phyloP scores from a whole-genome alignment of 1,140 invertebrate genomes.

The Drosophila lacteicornis region DNA sequence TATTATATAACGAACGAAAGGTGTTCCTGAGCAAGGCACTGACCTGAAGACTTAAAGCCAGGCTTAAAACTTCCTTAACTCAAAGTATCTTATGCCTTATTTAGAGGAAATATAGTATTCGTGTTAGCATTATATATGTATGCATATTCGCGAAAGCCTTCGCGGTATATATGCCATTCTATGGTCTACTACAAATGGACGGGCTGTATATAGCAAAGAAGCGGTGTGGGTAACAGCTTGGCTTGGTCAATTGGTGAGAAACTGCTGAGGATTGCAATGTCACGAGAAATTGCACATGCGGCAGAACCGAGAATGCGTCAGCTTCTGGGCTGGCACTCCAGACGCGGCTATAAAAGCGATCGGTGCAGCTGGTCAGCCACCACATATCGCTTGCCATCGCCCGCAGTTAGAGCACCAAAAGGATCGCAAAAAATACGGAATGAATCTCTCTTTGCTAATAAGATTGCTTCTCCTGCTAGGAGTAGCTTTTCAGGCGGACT shows the following conservation, averaged over 20 bases:
- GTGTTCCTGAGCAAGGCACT: no score
- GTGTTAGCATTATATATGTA: no score
- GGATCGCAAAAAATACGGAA: slow-evolving; percentile 18
- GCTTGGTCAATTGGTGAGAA: slow-evolving; percentile 46
- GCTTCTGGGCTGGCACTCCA: slow-evolving; percentile 19
- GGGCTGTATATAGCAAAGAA: slow-evolving; percentile 19
- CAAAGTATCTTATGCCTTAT: no score
- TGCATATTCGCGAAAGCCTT: no score
- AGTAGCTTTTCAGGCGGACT: slow-evolving; percentile 16
- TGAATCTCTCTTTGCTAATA: slow-evolving; percentile 28
- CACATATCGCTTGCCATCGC: slow-evolving; percentile 26
- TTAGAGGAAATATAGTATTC: no score
- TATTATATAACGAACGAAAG: background rate
- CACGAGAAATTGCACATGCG: slow-evolving; percentile 66
- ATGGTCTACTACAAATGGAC: background rate
- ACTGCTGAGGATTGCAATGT: slow-evolving; percentile 76
- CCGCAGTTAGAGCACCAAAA: background rate
- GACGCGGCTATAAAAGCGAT: slow-evolving; percentile 61
- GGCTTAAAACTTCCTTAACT: no score
- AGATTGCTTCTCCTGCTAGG: slow-evolving; percentile 39
- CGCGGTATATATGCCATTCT: background rate
- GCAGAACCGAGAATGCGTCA: slow-evolving; percentile 60
- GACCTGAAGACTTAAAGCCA: no score
- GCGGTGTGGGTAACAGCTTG: slow-evolving; percentile 10
- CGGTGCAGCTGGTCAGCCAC: slow-evolving; percentile 21